phyloP scores from a whole-genome alignment of 2,888 invertebrate species.

The Doris montereyensis region DNA sequence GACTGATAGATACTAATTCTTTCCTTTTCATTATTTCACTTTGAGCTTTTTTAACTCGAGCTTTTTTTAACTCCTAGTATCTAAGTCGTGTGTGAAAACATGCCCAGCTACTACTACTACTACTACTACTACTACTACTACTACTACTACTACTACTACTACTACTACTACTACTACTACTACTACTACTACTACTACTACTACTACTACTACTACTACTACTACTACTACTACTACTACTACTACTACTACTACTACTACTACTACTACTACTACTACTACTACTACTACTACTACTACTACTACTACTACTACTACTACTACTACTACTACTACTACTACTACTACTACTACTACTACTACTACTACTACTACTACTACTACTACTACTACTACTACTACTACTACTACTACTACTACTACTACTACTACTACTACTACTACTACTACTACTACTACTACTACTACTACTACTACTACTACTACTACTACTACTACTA shows the following conservation, averaged over 20 bases:
- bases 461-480: not conserved
- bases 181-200: slow-evolving; percentile 16
- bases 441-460: slow-evolving; percentile 13
- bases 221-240: not conserved
- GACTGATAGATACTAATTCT: too few relatives aligned
- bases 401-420: slow-evolving; percentile 26
- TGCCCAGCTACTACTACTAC: not conserved
- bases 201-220: not conserved
- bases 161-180: not conserved
- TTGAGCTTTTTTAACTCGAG: too few relatives aligned
- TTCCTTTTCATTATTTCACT: too few relatives aligned
- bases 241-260: not conserved
- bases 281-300: not conserved
- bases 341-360: not conserved
- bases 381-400: not conserved
- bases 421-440: slow-evolving; percentile 7
- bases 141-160: not conserved
- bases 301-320: not conserved
- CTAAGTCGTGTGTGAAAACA: too few relatives aligned
- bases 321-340: not conserved
- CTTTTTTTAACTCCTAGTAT: too few relatives aligned
- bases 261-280: not conserved
- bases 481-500: not conserved
- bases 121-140: slow-evolving; percentile 15
- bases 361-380: not conserved